These are phyloP conservation scores for Eupithecia abbreviata DNA, from an alignment of 2,888 invertebrate genomes.

Conservation along the genomic window DNA sequence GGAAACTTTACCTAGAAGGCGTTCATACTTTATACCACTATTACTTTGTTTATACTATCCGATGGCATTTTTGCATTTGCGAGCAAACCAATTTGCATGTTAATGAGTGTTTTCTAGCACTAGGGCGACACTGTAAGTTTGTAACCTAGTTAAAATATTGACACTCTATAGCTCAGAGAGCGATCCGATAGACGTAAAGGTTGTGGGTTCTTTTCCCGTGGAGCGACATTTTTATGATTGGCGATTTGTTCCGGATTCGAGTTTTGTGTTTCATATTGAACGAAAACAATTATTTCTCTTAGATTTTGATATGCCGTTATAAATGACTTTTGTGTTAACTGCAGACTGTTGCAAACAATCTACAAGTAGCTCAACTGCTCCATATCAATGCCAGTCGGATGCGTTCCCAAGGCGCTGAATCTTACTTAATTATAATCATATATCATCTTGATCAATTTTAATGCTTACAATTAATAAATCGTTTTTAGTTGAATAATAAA, in stretches of 20 bases:
- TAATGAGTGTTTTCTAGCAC: background rate
- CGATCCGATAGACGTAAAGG: background rate
- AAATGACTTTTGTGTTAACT: no score
- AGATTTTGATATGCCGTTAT: no score
- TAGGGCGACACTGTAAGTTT: background rate
- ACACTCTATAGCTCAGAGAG: background rate
- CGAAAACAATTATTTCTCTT: no score
- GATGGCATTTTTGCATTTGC: slow-evolving; percentile 3
- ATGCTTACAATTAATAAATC: no score
- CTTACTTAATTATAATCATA: no score
- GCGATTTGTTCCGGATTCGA: background rate
- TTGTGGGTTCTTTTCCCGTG: background rate
- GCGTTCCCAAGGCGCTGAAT: no score
- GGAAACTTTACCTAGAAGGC: background rate
- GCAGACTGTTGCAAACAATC: no score
- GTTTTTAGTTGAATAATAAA: background rate
- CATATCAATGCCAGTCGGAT: no score
- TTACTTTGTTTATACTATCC: background rate
- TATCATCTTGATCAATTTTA: no score
- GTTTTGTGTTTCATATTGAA: no score
- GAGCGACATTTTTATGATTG: background rate
- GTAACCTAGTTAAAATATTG: background rate
- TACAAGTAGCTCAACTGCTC: no score
- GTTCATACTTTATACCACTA: background rate
- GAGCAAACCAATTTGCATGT: background rate